Conservation (phyloP, 2,797 vertebrate species). For the Orientallactaga sibirica region DNA sequence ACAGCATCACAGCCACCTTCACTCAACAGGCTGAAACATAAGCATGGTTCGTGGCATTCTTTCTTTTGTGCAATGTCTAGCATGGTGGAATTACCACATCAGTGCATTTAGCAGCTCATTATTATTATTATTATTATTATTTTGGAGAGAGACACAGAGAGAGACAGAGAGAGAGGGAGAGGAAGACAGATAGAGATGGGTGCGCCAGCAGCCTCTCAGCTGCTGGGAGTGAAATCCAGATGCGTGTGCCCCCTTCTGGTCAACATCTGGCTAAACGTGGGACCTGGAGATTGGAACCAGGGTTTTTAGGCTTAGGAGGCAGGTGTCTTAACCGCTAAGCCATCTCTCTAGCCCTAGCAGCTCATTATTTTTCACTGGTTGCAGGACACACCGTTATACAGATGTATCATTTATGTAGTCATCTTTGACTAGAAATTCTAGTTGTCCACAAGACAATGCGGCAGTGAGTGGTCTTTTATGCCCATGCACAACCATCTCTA, state of each 20-base stretch:
- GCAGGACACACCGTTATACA: not conserved
- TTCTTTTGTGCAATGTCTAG: not conserved
- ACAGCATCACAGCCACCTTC: not conserved
- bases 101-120: not conserved
- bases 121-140: no score
- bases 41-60: not conserved
- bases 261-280: no score
- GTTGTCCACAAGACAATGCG: not conserved
- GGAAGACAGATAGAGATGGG: no score
- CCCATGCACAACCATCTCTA: not conserved
- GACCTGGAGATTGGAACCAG: no score
- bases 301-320: no score
- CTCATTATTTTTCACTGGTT: not conserved
- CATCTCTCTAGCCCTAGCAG: no score
- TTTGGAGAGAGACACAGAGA: no score
- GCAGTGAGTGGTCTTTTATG: not conserved
- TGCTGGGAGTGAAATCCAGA: no score
- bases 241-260: no score
- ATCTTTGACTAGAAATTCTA: slow-evolving; percentile 44
- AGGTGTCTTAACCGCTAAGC: no score
- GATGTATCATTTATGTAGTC: not conserved
- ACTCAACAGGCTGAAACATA: not conserved
- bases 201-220: no score
- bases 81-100: not conserved
- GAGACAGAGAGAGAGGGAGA: no score